phyloP scores from a whole-genome alignment of 2,888 invertebrate genomes.

The Drosophila prolongata region DNA sequence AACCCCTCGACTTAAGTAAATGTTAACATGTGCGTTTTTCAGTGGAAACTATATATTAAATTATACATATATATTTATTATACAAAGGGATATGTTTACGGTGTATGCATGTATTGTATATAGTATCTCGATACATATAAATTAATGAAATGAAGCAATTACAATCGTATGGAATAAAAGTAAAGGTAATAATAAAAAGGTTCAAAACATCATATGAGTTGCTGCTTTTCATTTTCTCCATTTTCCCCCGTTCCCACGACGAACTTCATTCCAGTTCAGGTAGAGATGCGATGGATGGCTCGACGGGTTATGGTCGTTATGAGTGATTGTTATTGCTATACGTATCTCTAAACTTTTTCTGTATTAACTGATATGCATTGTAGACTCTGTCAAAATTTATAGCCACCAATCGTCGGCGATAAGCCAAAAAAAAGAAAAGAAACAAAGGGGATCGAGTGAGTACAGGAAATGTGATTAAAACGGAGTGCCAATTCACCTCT shows the following conservation, averaged over 20 bases:
- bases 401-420: slow-evolving; percentile 40
- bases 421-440: slow-evolving; percentile 22
- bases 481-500: slow-evolving; percentile 75
- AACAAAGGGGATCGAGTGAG: slow-evolving; percentile 73
- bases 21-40: slow-evolving; percentile 67
- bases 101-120: slow-evolving; percentile 67
- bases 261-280: slow-evolving; percentile 40
- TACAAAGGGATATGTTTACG: slow-evolving; percentile 48
- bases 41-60: slow-evolving; percentile 54
- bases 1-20: slow-evolving; percentile 53
- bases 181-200: slow-evolving; percentile 66
- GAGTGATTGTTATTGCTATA: slow-evolving; percentile 85
- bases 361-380: slow-evolving; percentile 89
- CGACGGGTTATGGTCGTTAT: slow-evolving; percentile 56
- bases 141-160: slow-evolving; percentile 77
- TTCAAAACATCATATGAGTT: slow-evolving; percentile 63
- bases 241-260: slow-evolving; percentile 28
- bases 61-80: slow-evolving; percentile 53
- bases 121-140: slow-evolving; percentile 68
- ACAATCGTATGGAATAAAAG: slow-evolving; percentile 80
- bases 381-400: slow-evolving; percentile 85
- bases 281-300: slow-evolving; percentile 48
- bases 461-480: slow-evolving; percentile 5
- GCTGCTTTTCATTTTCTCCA: slow-evolving; percentile 20
- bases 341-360: slow-evolving; percentile 89